These are phyloP conservation scores for Rhadinocentrus ornatus DNA, from an alignment of 2,797 vertebrate species.

Conservation along the genomic window DNA sequence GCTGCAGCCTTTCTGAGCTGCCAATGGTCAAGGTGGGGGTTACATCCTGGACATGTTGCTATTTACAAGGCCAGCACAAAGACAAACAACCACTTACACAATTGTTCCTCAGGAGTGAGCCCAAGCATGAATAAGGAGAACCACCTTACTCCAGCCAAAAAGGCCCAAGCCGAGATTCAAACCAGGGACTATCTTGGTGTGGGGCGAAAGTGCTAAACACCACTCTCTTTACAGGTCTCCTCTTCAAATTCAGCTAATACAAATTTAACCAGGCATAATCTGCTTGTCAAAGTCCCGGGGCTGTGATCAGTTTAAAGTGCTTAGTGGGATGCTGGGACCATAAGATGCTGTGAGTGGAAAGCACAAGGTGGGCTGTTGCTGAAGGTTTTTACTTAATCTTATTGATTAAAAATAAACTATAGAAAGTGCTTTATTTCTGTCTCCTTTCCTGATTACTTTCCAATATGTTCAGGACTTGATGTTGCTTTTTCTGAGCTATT, in stretches of 20 bases:
- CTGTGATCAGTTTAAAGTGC: slow-evolving; percentile 81
- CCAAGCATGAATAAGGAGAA: background rate
- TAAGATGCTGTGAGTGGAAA: slow-evolving; percentile 80
- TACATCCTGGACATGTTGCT: too few relatives aligned
- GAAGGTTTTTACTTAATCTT: slow-evolving; percentile 68
- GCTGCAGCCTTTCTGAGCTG: too few relatives aligned
- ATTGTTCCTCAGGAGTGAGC: too few relatives aligned
- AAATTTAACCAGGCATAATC: slow-evolving; percentile 89
- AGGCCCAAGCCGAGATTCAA: background rate
- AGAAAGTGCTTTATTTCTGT: slow-evolving; percentile 19
- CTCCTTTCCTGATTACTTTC: slow-evolving; percentile 7
- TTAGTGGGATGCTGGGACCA: slow-evolving; percentile 81
- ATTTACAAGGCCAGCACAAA: too few relatives aligned
- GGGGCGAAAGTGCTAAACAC: background rate
- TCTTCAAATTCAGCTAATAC: slow-evolving; percentile 85
- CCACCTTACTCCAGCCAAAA: background rate
- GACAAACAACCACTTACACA: too few relatives aligned
- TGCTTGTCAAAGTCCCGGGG: slow-evolving; percentile 83
- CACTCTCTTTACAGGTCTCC: slow-evolving; percentile 78
- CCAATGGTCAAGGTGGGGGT: too few relatives aligned
- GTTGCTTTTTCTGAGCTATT: background rate
- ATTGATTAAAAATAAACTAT: slow-evolving; percentile 77
- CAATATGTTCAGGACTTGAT: background rate
- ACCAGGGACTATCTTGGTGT: background rate
- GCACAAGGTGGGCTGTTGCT: slow-evolving; percentile 69